These are phyloP conservation scores for Incurvaria masculella DNA, from an alignment of 2,888 invertebrate species.

Conservation along the genomic window DNA sequence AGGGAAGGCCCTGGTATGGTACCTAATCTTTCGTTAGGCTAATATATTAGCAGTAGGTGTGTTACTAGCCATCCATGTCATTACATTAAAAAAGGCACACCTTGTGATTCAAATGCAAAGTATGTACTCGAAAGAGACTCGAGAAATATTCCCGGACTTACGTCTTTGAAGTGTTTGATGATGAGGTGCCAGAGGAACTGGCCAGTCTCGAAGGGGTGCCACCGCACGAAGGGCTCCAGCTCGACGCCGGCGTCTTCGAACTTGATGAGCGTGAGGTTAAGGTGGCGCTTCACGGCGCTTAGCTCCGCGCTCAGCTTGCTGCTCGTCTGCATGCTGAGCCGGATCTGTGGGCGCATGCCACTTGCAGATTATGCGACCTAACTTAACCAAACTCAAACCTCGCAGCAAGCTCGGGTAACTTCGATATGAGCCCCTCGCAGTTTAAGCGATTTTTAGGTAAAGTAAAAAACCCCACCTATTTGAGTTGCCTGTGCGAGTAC, in stretches of 20 bases:
- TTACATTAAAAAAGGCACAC: not conserved
- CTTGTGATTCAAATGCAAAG: not conserved
- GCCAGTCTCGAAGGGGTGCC: constrained; percentile 90
- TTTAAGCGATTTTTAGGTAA: too few species aligned
- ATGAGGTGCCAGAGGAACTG: constrained; percentile 79
- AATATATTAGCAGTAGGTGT: too few species aligned
- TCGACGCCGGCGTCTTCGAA: constrained; percentile 97
- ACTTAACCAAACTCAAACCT: too few species aligned
- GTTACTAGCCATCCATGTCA: too few species aligned
- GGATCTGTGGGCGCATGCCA: too few species aligned
- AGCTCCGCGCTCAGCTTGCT: constrained; percentile 77
- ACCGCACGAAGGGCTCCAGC: constrained; percentile 81
- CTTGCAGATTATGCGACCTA: too few species aligned
- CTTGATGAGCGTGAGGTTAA: constrained; percentile 86
- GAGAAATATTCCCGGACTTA: constrained; percentile 26
- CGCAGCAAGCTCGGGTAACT: too few species aligned
- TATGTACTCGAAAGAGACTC: not conserved
- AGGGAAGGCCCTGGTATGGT: too few species aligned
- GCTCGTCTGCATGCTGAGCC: constrained; percentile 86
- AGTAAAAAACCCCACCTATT: too few species aligned
- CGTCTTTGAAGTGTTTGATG: constrained; percentile 81
- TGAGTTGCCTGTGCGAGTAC: too few species aligned
- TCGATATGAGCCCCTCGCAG: too few species aligned
- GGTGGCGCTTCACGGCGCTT: constrained; percentile 74
- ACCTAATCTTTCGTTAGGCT: not conserved